Base-by-base conservation (phyloP, 1,140 invertebrate genomes). In the Saccostrea echinata region DNA sequence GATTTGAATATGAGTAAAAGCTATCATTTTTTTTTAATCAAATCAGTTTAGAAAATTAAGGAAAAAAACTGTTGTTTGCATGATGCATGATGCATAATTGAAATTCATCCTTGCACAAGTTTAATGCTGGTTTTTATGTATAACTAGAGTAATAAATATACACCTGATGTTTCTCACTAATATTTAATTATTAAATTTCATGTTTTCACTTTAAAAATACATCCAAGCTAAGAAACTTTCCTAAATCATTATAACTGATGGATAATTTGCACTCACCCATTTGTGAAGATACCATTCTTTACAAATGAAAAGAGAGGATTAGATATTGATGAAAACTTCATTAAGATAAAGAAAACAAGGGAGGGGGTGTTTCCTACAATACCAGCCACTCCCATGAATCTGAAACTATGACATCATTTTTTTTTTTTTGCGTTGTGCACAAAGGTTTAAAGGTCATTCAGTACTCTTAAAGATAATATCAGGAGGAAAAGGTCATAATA, bases 251-350 rank as follows among this genome's bases (percentile, higher is more conserved):
- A 8, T 18, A 18, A 61, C 21, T 61, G 18, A 61, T 61, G n/a
- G 16, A 61, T 61, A 21, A 61, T 61, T 21, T 61, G 6, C 18
- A 76, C 68, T 76, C 24, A 76, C 68, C 68, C 27, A 76, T 27
- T 35, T 76, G 30, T 76, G 68, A 76, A 76, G 30, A 30, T 16
- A 76, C 68, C 68, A 76, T 76, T 16, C 30, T 76, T 76, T 30
- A 33, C 68, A 76, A 61, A 61, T 12, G 27, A 30, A 76, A 30
- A 33, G 1, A 33, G 27, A 30, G 8, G 24, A 33, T 8, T 27
- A 76, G 27, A 76, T 76, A 30, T 30, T 76, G 13, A 27, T 27
- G 68, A 30, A 76, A 76, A 76, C 68, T 30, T 30, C 30, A 76
- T 35, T 33, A 16, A 30, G 30, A 33, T 76, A n/a, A 18, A 27